Evolutionary conservation across 2,888 invertebrate genomes (phyloP).

Genomic region (Orthosia cruda): DNA sequence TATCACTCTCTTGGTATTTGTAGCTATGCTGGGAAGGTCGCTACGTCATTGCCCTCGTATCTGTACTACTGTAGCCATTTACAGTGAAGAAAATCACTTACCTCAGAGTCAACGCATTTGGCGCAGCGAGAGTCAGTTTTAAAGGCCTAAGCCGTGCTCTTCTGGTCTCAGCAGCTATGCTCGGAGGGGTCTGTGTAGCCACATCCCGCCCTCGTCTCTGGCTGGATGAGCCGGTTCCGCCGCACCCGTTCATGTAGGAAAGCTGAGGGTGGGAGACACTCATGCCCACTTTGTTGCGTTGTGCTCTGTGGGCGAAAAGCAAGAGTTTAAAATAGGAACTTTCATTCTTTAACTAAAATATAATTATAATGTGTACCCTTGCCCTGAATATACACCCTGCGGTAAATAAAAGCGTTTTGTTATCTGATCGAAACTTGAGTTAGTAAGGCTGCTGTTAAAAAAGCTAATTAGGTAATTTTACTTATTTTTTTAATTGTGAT

Average conservation of each 20-base stretch:
- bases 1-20: constrained; percentile 91
- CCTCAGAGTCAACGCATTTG: constrained; percentile 87
- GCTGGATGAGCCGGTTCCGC: constrained; percentile 73
- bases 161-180: constrained; percentile 93
- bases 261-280: constrained; percentile 92
- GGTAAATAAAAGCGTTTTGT: too few species aligned
- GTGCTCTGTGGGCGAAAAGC: constrained; percentile 72
- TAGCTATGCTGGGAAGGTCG: constrained; percentile 93
- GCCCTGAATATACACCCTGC: too few species aligned
- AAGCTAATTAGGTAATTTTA: too few species aligned
- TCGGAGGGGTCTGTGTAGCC: constrained; percentile 94
- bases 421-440: too few species aligned
- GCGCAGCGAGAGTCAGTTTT: constrained; percentile 83
- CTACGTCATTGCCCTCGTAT: constrained; percentile 92
- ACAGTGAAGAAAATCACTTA: constrained; percentile 58
- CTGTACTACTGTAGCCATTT: constrained; percentile 28
- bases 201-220: constrained; percentile 91
- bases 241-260: constrained; percentile 92
- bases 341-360: neutral
- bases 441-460: too few species aligned
- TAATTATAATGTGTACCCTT: too few species aligned
- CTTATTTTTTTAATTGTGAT: too few species aligned
- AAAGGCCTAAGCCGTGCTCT: constrained; percentile 83
- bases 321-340: neutral
- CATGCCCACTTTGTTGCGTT: constrained; percentile 90